Conservation (phyloP, 1,140 invertebrate genomes). For the Frieseomelitta varia region DNA sequence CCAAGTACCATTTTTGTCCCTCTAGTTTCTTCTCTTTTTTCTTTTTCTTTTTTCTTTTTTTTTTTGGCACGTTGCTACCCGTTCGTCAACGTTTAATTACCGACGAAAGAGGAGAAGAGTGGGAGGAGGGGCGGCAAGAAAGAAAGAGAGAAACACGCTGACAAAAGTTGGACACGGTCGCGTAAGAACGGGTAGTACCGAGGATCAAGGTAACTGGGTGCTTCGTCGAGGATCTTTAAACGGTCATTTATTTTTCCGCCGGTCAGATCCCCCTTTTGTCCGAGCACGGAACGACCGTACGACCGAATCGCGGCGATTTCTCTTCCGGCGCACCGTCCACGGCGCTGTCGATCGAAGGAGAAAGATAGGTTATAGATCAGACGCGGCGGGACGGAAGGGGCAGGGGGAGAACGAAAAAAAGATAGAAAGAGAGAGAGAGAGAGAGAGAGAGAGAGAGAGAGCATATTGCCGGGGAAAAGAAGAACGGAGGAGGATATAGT, state of each 20-base stretch:
- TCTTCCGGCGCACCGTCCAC: background rate
- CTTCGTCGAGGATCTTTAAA: background rate
- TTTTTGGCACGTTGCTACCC: background rate
- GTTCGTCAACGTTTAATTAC: slow-evolving; percentile 39
- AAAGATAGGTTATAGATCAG: background rate
- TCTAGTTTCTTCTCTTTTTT: background rate
- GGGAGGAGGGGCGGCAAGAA: no score
- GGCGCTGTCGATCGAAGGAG: background rate
- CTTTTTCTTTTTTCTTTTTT: background rate
- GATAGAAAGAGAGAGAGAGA: no score
- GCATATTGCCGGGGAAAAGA: background rate
- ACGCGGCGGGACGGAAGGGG: no score
- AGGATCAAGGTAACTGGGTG: background rate
- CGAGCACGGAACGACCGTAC: no score
- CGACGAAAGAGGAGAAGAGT: background rate
- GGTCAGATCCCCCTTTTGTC: background rate
- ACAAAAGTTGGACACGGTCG: background rate
- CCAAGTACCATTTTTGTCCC: no score
- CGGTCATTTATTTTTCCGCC: background rate
- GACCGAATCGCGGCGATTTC: background rate
- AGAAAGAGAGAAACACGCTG: background rate
- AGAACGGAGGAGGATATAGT: background rate
- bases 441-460: background rate
- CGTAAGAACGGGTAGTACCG: background rate
- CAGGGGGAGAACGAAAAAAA: no score